Conservation (phyloP, 2,797 vertebrate species). For the Lophius americanus region DNA sequence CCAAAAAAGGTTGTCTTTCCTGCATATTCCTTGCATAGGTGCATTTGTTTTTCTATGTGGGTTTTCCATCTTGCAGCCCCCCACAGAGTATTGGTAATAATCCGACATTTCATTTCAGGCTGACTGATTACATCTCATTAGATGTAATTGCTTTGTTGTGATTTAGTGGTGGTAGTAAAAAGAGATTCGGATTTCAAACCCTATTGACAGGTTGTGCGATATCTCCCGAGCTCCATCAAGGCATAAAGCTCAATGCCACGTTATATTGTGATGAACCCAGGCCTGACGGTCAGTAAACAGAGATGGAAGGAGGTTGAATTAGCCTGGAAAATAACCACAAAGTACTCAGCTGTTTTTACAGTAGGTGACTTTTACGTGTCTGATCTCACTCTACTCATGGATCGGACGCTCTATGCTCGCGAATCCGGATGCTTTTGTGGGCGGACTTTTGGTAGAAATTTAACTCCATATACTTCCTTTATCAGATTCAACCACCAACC, state of each 20-base stretch:
- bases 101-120: conserved; percentile 24
- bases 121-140: conserved; percentile 60
- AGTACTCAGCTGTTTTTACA: too few relatives aligned
- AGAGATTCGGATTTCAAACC: conserved; percentile 43
- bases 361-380: too few relatives aligned
- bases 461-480: too few relatives aligned
- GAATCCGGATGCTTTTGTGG: too few relatives aligned
- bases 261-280: conserved; percentile 21
- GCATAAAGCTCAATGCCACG: conserved; percentile 42
- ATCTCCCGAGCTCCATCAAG: conserved; percentile 26
- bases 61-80: conserved; percentile 22
- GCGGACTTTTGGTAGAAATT: too few relatives aligned
- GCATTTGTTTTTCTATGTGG: conserved; percentile 28
- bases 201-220: conserved; percentile 32
- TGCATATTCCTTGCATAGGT: conserved; percentile 22
- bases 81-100: conserved; percentile 23
- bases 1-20: conserved; percentile 29
- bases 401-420: too few relatives aligned
- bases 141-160: conserved; percentile 52
- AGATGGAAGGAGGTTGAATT: conserved; percentile 9
- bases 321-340: too few relatives aligned
- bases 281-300: conserved; percentile 32
- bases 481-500: too few relatives aligned
- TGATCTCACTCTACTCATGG: too few relatives aligned
- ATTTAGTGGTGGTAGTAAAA: conserved; percentile 47